Percentiles rank a stretch among this genome's conserved stretches.
Conservation (phyloP, 2,888 invertebrate species). For the Spisula solida region DNA sequence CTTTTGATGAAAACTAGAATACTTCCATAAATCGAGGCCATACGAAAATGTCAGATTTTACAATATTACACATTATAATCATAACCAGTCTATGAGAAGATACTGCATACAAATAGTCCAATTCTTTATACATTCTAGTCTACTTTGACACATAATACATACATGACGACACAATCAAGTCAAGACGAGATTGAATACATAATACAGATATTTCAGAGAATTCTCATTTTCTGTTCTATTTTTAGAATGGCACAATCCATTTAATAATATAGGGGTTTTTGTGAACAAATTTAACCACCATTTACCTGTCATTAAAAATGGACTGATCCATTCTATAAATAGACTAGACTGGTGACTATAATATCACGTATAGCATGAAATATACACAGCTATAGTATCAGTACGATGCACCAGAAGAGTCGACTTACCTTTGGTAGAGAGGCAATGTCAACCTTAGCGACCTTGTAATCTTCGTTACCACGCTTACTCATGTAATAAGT, state of each 20-base stretch:
- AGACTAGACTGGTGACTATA: too few relatives aligned
- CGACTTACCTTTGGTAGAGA: conserved; percentile 61
- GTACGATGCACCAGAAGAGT: neutral
- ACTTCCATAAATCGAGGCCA: neutral
- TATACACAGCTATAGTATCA: neutral
- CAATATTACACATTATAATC: neutral
- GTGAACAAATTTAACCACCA: too few relatives aligned
- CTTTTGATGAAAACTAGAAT: too few relatives aligned
- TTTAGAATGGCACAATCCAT: too few relatives aligned
- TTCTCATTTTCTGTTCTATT: too few relatives aligned
- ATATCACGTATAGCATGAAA: neutral
- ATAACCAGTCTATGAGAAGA: neutral
- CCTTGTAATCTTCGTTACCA: conserved; percentile 50
- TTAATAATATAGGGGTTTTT: too few relatives aligned
- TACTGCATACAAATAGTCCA: neutral
- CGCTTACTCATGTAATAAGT: conserved; percentile 91
- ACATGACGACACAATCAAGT: neutral
- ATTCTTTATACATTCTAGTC: neutral
- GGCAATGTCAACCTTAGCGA: conserved; percentile 46
- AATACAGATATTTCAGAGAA: neutral
- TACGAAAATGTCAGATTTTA: neutral
- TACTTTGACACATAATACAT: neutral
- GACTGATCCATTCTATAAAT: too few relatives aligned
- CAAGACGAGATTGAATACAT: neutral
- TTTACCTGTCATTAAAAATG: too few relatives aligned